Conservation (phyloP, 2,888 invertebrate species). For the Acleris cristana region DNA sequence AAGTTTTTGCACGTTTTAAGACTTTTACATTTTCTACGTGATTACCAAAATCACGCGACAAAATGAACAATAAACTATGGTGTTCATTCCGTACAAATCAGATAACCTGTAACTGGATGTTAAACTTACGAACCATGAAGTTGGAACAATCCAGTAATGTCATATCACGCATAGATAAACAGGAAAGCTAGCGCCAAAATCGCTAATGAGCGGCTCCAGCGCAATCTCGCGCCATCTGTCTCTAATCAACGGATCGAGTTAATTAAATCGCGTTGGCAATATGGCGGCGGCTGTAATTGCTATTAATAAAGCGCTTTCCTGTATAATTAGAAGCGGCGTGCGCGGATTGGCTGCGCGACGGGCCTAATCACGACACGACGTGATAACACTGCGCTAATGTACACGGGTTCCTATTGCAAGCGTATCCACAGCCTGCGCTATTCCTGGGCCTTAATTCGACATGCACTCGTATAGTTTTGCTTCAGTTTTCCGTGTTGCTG, state of each 20-base stretch:
- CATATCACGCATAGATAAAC: constrained; percentile 18
- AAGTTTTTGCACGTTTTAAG: too few relatives aligned
- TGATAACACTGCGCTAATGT: constrained; percentile 80
- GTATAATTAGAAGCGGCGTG: constrained; percentile 77
- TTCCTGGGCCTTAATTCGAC: background rate
- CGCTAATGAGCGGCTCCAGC: constrained; percentile 66
- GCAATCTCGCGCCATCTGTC: constrained; percentile 80
- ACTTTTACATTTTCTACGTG: too few relatives aligned
- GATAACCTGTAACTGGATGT: background rate
- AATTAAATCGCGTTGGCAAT: constrained; percentile 82
- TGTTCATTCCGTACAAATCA: background rate
- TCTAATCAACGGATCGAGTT: constrained; percentile 82
- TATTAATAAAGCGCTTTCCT: constrained; percentile 83
- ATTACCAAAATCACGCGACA: too few relatives aligned
- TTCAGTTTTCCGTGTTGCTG: too few relatives aligned
- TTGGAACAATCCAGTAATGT: background rate
- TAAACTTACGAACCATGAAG: background rate
- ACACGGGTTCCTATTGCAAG: constrained; percentile 65
- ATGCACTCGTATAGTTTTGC: too few relatives aligned
- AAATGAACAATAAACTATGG: too few relatives aligned
- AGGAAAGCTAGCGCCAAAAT: constrained; percentile 50
- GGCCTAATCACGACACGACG: constrained; percentile 78
- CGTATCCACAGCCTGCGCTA: constrained; percentile 44
- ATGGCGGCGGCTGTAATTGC: constrained; percentile 82
- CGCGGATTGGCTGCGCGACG: constrained; percentile 76